A percentile compares a stretch with the other conserved stretches of the same genome.
Evolutionary conservation across 2,888 invertebrate species (phyloP).

Genomic region (Biston betularia): DNA sequence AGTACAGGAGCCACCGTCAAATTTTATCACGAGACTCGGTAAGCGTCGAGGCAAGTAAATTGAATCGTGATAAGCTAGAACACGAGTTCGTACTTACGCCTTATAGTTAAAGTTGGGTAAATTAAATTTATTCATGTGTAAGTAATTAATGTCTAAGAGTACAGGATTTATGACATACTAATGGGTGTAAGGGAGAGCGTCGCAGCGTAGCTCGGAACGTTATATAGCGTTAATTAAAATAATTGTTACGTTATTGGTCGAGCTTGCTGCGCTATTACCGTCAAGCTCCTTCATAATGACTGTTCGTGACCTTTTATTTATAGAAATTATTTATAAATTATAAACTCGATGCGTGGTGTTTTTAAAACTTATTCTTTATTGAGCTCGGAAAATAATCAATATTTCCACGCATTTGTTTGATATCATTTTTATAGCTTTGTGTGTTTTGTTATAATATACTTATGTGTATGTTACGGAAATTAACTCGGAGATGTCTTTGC

Average conservation of each 20-base stretch:
- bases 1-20: constrained; percentile 14
- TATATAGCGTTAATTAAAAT: constrained; percentile 75
- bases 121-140: constrained; percentile 51
- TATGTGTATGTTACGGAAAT: constrained; percentile 9
- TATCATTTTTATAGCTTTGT: constrained; percentile 24
- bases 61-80: constrained; percentile 26
- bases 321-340: constrained; percentile 27
- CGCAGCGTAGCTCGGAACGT: constrained; percentile 59
- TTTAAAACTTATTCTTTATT: constrained; percentile 17
- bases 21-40: constrained; percentile 21
- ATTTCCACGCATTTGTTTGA: constrained; percentile 11
- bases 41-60: constrained; percentile 19
- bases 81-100: constrained; percentile 16
- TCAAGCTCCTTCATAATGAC: constrained; percentile 23
- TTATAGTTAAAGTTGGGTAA: constrained; percentile 42
- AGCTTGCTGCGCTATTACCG: constrained; percentile 55
- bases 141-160: constrained; percentile 53
- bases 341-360: constrained; percentile 17
- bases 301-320: constrained; percentile 23
- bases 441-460: constrained; percentile 24
- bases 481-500: constrained; percentile 15
- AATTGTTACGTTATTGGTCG: constrained; percentile 71
- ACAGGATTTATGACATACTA: constrained; percentile 53
- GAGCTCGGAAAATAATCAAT: constrained; percentile 2
- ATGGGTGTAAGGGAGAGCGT: constrained; percentile 48